Conservation (phyloP, 2,888 invertebrate species). For the Caradrina clavipalpis region DNA sequence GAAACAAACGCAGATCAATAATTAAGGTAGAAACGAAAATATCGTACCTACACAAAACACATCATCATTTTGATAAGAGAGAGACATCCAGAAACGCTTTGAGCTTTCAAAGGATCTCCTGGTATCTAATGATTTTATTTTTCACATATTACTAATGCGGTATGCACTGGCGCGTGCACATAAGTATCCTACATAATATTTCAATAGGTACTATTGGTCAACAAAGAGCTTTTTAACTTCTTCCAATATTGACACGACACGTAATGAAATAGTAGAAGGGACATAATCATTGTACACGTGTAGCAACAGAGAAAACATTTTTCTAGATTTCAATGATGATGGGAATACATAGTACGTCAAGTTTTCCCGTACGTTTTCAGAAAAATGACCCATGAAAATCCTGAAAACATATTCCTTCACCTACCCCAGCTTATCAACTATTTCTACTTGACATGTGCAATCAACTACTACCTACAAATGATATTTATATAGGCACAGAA, state of each 20-base stretch:
- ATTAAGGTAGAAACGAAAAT: neutral
- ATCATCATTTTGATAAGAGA: neutral
- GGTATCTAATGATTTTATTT: neutral
- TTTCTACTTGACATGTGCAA: no score
- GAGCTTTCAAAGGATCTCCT: neutral
- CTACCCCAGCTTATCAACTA: no score
- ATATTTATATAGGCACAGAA: no score
- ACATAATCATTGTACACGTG: neutral
- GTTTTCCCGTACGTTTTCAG: neutral
- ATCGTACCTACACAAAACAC: neutral
- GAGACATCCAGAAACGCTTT: neutral
- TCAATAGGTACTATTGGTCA: no score
- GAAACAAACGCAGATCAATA: neutral
- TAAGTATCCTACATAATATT: neutral
- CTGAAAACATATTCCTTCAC: no score
- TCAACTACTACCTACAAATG: no score
- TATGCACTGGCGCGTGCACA: no score
- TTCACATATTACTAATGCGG: neutral
- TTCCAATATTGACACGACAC: neutral
- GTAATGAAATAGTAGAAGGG: conserved; percentile 2
- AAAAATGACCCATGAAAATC: no score
- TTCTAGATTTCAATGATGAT: neutral
- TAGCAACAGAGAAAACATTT: neutral
- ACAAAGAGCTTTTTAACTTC: neutral
- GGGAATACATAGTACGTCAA: no score